A percentile compares a stretch with the other conserved stretches of the same genome.
Conservation (phyloP, 1,140 invertebrate species). For the Sipha flava region DNA sequence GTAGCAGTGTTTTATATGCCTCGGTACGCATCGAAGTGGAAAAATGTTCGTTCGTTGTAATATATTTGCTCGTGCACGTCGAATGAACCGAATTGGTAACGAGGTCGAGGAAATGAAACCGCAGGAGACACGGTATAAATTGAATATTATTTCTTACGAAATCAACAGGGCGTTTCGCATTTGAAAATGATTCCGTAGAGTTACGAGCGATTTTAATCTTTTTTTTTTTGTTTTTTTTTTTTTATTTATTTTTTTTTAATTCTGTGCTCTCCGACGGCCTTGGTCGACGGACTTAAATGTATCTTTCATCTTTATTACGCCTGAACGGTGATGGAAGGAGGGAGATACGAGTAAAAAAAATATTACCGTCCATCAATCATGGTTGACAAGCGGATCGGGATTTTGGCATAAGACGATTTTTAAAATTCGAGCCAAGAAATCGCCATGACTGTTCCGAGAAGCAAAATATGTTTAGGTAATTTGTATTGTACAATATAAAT, state of each 20-base stretch:
- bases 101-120: too few species aligned
- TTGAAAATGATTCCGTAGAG: background rate
- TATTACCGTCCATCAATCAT: background rate
- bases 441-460: background rate
- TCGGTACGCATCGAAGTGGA: too few species aligned
- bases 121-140: too few species aligned
- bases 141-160: background rate
- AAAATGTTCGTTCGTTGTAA: too few species aligned
- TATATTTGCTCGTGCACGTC: too few species aligned
- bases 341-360: background rate
- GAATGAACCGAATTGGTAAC: too few species aligned
- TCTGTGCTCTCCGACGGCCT: background rate
- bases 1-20: too few species aligned
- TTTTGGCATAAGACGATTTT: background rate
- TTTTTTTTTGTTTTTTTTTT: background rate
- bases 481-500: too few species aligned
- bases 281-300: background rate
- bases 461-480: too few species aligned
- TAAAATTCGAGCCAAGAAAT: background rate
- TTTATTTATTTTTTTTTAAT: background rate
- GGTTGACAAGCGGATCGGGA: slow-evolving; percentile 2
- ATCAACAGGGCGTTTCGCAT: background rate
- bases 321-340: too few species aligned
- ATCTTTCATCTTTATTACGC: background rate
- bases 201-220: background rate